These are phyloP conservation scores for Microdon myrmicae DNA, from an alignment of 2,888 invertebrate species.

Conservation along the genomic window DNA sequence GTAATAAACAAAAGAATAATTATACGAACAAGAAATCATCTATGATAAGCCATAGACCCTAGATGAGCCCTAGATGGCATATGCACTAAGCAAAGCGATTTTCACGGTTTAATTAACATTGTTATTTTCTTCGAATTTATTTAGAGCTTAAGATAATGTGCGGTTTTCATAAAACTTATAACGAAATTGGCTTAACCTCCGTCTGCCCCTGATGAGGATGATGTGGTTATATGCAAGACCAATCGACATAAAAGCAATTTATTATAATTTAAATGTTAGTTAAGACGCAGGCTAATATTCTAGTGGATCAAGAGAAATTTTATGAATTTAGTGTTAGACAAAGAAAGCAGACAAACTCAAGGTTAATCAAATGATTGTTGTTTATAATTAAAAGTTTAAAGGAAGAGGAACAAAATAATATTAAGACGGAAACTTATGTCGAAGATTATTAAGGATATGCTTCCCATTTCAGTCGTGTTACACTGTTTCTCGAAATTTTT, in stretches of 20 bases:
- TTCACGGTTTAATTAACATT: background rate
- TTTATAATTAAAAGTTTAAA: slow-evolving; percentile 3
- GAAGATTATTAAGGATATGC: slow-evolving; percentile 16
- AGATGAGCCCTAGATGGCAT: background rate
- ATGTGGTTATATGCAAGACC: too few species aligned
- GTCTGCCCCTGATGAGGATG: too few species aligned
- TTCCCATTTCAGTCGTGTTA: slow-evolving; percentile 25
- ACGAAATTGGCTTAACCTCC: slow-evolving; percentile 19
- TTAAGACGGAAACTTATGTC: slow-evolving; percentile 4
- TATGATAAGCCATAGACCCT: too few species aligned
- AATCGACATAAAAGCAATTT: too few species aligned
- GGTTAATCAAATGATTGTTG: too few species aligned
- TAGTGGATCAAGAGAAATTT: slow-evolving; percentile 15
- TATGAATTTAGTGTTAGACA: slow-evolving; percentile 14
- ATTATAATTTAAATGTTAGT: too few species aligned
- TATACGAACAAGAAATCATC: background rate
- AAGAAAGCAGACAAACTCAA: too few species aligned
- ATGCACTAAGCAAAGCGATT: slow-evolving; percentile 1
- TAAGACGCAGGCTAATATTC: too few species aligned
- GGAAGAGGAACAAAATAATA: background rate
- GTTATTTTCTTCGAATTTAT: background rate
- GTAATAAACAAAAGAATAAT: slow-evolving; percentile 7
- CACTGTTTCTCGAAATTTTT: slow-evolving; percentile 21
- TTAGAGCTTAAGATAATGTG: slow-evolving; percentile 23
- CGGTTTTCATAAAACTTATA: slow-evolving; percentile 38